Base-by-base conservation (phyloP, 2,797 vertebrate genomes). In the Emydoidea blandingii region DNA sequence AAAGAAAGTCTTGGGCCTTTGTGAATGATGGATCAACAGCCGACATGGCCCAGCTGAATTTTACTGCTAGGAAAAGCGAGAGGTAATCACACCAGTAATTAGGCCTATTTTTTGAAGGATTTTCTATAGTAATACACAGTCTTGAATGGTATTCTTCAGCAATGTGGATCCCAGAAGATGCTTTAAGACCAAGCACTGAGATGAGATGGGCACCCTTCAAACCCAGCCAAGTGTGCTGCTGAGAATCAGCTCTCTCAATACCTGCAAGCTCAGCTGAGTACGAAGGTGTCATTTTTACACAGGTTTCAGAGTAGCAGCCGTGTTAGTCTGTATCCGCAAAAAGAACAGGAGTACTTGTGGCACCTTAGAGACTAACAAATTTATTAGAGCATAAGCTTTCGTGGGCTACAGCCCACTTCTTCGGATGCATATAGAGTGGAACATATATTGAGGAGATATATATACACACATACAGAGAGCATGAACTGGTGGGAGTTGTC, bases 121-220 rank as follows among this genome's bases (percentile, higher is more conserved):
- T 92, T 91, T 79, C 79, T 44, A 8, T 1, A 5, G 27, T 62
- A 65, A 12, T 50, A 62, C 59, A 76, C 54, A 86, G 8, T 78
- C 31, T 6, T 41, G n/a, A 23, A 23, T n/a, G 29, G 0, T 3
- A 3, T 16, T 72, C 37, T 86, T 52, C 0, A 34, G 10, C 11
- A 29, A 5, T 25, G 44, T 11, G 89, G 83, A 92, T 78, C 2
- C 82, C 87, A 23, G 65, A 68, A 18, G n/a, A 23, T 41, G 68
- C n/a, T 72, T 41, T 37, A 72, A 41, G n/a, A 41, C 68, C n/a
- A 23, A 72, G n/a, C 37, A 41, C 37, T 25, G 68, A 72, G 37
- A 18, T 72, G 68, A 72, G n/a, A 12, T 41, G n/a, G n/a, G 68
- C 37, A 72, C 9, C 16, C 65, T 37, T n/a, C 65, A 72, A 41